Base-by-base conservation (phyloP, 2,888 invertebrate genomes). In the Pogonocherus hispidulus region DNA sequence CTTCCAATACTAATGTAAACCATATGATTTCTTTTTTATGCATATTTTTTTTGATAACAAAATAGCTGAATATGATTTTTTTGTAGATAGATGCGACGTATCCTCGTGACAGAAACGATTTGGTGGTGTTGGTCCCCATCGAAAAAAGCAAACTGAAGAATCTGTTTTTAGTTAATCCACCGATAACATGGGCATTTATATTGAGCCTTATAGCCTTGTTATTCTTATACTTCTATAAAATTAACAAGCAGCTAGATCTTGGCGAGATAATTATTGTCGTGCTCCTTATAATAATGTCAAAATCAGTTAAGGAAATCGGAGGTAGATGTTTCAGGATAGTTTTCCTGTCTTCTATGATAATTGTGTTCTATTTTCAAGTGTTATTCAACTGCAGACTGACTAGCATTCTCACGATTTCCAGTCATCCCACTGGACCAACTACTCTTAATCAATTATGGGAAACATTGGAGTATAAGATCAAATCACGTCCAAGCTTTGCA, bases 91-190 rank as follows among this genome's bases (percentile, higher is more conserved):
- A 62, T 6, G 4, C 11, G 9, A 62, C 51, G 5, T 62, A 51
- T 32, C 37, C 51, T 9, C 35, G 51, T 16, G 20, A 32, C 9
- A 62, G 37, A 14, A 51, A 22, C 11, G 62, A 62, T 16, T 32
- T 62, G 22, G 23, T 37, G 4, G 62, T 62, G 3, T 19, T 62
- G 37, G 37, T 62, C 11, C 62, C 62, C 2, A 18, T 62, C 2
- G 14, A 51, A 35, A 9, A 16, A 16, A 11, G 9, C 14, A 18
- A 8, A 3, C 3, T 35, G 4, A 51, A 19, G 14, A 62, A 35
- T 51, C 3, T 46, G 1, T 51, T 37, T 4, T 16, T 14, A 5
- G 20, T 14, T 11, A 14, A 19, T 20, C 9, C 62, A n/a, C 3
- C 9, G 0, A 8, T 20, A 14, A 5, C 22, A 6, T 51, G 62